Evolutionary conservation across 2,113 vertebrate genomes (phyloP).

Genomic region (Salvator merianae): DNA sequence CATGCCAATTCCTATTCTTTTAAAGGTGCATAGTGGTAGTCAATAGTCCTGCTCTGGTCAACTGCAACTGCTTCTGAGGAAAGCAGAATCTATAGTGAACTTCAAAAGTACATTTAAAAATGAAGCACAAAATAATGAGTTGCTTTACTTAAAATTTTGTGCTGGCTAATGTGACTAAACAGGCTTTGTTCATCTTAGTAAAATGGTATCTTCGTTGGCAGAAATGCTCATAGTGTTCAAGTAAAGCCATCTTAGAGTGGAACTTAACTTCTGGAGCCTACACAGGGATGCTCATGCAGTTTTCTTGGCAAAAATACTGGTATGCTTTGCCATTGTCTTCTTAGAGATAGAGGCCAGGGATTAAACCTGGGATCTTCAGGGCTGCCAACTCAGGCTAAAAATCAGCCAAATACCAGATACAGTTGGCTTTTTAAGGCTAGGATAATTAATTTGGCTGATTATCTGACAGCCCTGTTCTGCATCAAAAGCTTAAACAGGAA

Average conservation of each 20-base stretch:
- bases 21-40: neutral
- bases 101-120: neutral
- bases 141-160: neutral
- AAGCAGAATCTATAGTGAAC: neutral
- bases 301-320: no score
- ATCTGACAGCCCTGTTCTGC: no score
- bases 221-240: neutral
- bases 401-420: no score
- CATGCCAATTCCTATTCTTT: neutral
- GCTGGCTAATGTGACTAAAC: neutral
- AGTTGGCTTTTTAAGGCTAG: no score
- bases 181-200: neutral
- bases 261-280: no score
- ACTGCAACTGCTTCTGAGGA: neutral
- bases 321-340: no score
- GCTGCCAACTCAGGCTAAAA: no score
- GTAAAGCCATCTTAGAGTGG: no score
- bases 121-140: neutral
- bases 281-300: no score
- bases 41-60: neutral
- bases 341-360: no score
- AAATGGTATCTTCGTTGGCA: neutral
- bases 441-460: no score
- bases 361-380: no score
- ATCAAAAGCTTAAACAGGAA: neutral